Evolutionary conservation across 35 echinoderm and acorn worm species (phyloP), one percentile per base, ranked within the genome.

Genomic region (Apostichopus parvimensis): DNA sequence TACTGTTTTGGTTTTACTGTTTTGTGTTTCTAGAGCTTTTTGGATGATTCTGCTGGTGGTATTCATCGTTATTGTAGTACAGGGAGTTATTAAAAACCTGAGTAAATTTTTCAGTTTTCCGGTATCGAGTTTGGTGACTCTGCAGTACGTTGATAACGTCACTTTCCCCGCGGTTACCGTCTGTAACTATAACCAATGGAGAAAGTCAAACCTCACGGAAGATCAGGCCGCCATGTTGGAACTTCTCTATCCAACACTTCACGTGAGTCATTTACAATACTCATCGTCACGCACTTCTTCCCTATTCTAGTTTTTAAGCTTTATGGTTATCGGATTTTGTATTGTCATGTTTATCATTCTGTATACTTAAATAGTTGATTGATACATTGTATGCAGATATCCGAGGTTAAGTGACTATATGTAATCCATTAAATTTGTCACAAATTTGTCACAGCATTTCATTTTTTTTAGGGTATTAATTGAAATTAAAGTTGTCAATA

Each of bases 151-250:
- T 12, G 82, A 86, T 55, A 68, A 79, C 28, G 22, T 93, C 1
- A 61, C 34, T 8, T 93, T 93, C 25, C 92, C 92, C 20, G 92
- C 92, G 4, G 84, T 93, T 9, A 93, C 92, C 0, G 54, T 93
- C 54, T 93, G 92, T 57, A 93, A 93, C 53, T 93, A 93, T 20
- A 93, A 93, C 56, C 92, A 87, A 68, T 93, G 83, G 82, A 53
- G 92, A 23, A 87, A 77, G 17, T 93, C 92, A 17, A 77, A 87
- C 23, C 45, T 93, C 1, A 87, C 72, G 57, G 83, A 92, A 6
- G 26, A 79, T 5, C 77, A 92, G 9, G 78, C 78, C 22, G 90
- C 78, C 23, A 22, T 92, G 0, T 77, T 92, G 57, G 61, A 21
- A 80, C 90, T 92, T 12, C 57, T 92, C 57, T 92, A 81, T 68